Evolutionary conservation across 2,888 invertebrate genomes (phyloP).

Genomic region (Athalia cordata): DNA sequence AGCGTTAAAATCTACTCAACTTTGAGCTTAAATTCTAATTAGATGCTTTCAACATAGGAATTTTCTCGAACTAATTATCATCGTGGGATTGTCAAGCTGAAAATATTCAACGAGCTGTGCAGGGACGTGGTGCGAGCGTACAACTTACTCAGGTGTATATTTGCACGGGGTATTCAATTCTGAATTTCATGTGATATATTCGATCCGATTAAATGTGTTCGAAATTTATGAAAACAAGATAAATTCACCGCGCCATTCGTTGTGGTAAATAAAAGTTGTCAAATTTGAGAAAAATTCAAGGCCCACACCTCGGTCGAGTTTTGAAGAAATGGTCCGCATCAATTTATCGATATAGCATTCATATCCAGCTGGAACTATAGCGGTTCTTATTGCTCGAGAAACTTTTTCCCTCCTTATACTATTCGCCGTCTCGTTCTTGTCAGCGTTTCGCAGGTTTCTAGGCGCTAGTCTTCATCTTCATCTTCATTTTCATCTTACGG

Average conservation of each 20-base stretch:
- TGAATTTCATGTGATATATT: too few relatives aligned
- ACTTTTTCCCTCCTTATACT: neutral
- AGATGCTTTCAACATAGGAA: neutral
- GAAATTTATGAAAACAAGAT: too few relatives aligned
- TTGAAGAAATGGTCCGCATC: too few relatives aligned
- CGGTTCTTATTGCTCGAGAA: conserved; percentile 1
- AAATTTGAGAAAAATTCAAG: too few relatives aligned
- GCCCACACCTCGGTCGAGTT: too few relatives aligned
- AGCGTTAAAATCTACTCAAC: too few relatives aligned
- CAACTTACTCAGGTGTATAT: conserved; percentile 14
- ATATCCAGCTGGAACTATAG: conserved; percentile 24
- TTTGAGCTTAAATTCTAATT: neutral
- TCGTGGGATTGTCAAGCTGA: neutral
- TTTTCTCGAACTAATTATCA: conserved; percentile 10
- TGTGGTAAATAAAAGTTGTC: too few relatives aligned
- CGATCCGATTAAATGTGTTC: too few relatives aligned
- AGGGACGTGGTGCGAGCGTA: neutral
- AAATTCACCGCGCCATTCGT: too few relatives aligned
- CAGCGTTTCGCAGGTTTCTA: too few relatives aligned
- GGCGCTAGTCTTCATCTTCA: too few relatives aligned
- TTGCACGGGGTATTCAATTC: neutral
- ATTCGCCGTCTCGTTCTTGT: too few relatives aligned
- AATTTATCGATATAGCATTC: neutral
- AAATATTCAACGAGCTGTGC: conserved; percentile 9
- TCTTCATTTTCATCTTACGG: neutral